Conservation (phyloP, 1,140 invertebrate genomes). For the Drosophila repletoides region DNA sequence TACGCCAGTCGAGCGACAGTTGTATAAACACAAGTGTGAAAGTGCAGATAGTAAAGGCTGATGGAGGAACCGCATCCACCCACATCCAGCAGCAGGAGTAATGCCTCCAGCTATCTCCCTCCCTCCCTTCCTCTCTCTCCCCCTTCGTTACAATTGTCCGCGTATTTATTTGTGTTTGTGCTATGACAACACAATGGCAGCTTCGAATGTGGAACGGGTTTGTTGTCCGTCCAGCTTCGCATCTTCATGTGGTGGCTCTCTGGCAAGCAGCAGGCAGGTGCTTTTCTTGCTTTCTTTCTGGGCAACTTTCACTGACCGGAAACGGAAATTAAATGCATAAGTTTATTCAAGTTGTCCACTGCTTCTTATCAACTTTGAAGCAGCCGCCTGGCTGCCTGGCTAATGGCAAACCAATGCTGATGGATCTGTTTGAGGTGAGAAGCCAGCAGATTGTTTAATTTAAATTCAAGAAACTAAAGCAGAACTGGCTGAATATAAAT, state of each 20-base stretch:
- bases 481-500: no score
- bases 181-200: constrained; percentile 43
- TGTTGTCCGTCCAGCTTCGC: constrained; percentile 12
- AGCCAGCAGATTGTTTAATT: no score
- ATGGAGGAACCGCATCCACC: constrained; percentile 29
- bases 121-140: neutral
- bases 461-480: no score
- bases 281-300: constrained; percentile 59
- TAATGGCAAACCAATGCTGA: constrained; percentile 8
- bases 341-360: constrained; percentile 49
- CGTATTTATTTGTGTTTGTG: constrained; percentile 70
- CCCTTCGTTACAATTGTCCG: constrained; percentile 45
- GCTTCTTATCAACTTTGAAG: constrained; percentile 54
- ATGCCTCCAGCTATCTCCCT: constrained; percentile 17
- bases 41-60: constrained; percentile 70
- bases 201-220: constrained; percentile 6
- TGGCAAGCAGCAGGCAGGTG: no score
- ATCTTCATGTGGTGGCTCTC: no score
- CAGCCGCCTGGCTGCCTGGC: neutral
- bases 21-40: constrained; percentile 79
- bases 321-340: constrained; percentile 78
- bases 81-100: constrained; percentile 9
- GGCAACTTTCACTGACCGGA: constrained; percentile 72
- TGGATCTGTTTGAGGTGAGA: neutral
- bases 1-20: constrained; percentile 58